Evolutionary conservation across 2,113 vertebrate genomes (phyloP), one percentile per base, ranked within the genome.

Genomic region (Macaca nemestrina): DNA sequence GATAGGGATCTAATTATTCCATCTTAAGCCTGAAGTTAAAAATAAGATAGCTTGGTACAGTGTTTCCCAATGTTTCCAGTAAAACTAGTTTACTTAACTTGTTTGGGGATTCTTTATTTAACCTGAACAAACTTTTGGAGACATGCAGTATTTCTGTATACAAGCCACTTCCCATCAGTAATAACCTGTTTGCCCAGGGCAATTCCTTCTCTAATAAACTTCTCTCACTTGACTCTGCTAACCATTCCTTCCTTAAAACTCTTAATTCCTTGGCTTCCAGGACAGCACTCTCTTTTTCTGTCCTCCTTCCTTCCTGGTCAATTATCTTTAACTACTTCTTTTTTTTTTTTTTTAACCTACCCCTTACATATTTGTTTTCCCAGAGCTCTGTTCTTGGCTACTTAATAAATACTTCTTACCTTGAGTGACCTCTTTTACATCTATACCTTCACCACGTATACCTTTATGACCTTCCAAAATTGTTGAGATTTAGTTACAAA

Each of bases 1-100:
- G 59, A 64, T 78, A n/a, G n/a, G n/a, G n/a, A 59, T 20, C 5
- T 88, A 64, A 87, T 67, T 97, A 81, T 88, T 87, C 52, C 5
- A 7, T 81, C 6, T 64, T 82, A 94, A 57, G 20, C 38, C 68
- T 85, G 20, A 85, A 88, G 7, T 95, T 94, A 79, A 85, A 96
- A 89, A 79, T 96, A 55, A 93, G 23, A 93, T 38, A 79, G 1
- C 43, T 78, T 92, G 8, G 7, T 67, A 35, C 13, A 72, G 0
- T 67, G 32, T 89, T 92, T 88, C 83, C 27, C 61, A 64, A 92
- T 23, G 20, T 75, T 89, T 30, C 61, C 61, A 64, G 61, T 64
- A 64, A 61, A 92, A 45, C 8, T 90, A 75, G 72, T 70, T 73
- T n/a, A 55, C 17, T 82, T 96, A 78, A 72, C 80, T 94, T 97